A percentile compares a stretch with the other conserved stretches of the same genome.
These are phyloP conservation scores for Aplysina aerophoba DNA, from an alignment of 37 sponge, comb jelly and placozoan genomes.

Conservation along the genomic window DNA sequence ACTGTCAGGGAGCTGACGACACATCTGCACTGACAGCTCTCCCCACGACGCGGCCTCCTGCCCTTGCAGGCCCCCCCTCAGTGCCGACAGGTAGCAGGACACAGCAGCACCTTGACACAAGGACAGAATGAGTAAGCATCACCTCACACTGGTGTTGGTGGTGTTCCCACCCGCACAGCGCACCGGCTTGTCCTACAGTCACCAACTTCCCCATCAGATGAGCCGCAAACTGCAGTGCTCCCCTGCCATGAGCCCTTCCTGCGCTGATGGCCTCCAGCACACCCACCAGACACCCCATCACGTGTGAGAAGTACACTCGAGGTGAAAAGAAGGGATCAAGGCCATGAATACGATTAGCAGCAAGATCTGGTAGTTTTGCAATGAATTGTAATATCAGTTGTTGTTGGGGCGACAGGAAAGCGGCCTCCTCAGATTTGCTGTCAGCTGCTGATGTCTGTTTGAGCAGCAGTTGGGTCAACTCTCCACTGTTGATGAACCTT, in stretches of 20 bases:
- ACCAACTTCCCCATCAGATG: constrained; percentile 1
- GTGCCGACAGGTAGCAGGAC: background rate
- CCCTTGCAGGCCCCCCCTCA: background rate
- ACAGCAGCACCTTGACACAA: background rate
- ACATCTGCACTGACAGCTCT: background rate
- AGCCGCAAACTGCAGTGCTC: background rate
- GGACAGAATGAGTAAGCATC: background rate
- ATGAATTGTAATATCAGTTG: constrained; percentile 4
- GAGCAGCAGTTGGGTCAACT: background rate
- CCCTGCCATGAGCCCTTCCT: background rate
- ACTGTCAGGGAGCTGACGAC: background rate
- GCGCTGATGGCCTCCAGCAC: background rate
- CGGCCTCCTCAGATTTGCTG: no score
- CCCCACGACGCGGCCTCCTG: background rate
- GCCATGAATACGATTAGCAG: constrained; percentile 32
- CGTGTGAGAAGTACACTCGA: background rate
- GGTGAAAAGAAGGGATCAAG: constrained; percentile 16
- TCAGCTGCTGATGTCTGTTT: background rate
- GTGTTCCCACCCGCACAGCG: background rate
- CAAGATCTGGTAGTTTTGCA: constrained; percentile 10
- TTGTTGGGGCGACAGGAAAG: background rate
- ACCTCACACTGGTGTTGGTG: background rate
- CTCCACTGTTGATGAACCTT: background rate
- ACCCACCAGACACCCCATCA: background rate
- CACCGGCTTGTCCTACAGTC: background rate